Evolutionary conservation across 64 coral and sea anemone species (phyloP).

Genomic region (Porites lutea): DNA sequence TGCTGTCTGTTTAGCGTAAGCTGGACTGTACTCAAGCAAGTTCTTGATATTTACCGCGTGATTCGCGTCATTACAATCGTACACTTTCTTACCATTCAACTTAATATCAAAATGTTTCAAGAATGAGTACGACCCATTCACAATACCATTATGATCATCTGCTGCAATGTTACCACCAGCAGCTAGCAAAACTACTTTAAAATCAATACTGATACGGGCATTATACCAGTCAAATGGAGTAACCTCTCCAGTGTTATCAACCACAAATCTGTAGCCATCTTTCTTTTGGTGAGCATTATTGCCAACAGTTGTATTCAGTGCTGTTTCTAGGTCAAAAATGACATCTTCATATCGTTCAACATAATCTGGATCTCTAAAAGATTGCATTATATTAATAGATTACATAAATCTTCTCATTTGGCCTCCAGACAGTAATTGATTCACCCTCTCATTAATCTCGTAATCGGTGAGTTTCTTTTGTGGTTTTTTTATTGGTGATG

Average conservation of each 20-base stretch:
- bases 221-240: constrained; percentile 13
- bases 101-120: too few species aligned
- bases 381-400: too few species aligned
- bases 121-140: not conserved
- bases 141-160: constrained; percentile 10
- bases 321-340: too few species aligned
- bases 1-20: not conserved
- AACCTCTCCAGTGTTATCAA: not conserved
- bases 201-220: not conserved
- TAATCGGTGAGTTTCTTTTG: not conserved
- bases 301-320: too few species aligned
- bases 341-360: constrained; percentile 31
- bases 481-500: not conserved
- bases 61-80: not conserved
- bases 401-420: too few species aligned
- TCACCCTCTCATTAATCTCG: not conserved
- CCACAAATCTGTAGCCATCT: not conserved
- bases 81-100: not conserved
- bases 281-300: not conserved
- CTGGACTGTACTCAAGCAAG: constrained; percentile 17
- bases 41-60: constrained; percentile 25
- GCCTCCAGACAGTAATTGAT: not conserved
- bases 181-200: not conserved
- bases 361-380: not conserved
- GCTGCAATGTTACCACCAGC: not conserved